A percentile compares a stretch with the other conserved stretches of the same genome.
These are phyloP conservation scores for Lysandra bellargus DNA, from an alignment of 2,888 invertebrate genomes.

Conservation along the genomic window DNA sequence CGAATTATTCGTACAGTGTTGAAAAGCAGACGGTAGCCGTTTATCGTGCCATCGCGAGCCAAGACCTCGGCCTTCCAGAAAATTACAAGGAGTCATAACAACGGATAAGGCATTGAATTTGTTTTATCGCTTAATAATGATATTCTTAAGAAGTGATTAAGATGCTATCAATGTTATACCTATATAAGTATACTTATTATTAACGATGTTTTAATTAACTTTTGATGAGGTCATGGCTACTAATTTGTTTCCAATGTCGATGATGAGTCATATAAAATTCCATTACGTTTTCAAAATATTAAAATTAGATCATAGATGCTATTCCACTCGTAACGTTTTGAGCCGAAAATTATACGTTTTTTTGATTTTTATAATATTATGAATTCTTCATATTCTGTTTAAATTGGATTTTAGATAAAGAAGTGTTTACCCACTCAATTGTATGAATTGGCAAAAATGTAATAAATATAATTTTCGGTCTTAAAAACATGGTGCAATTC, in stretches of 20 bases:
- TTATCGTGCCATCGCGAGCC: slow-evolving; percentile 52
- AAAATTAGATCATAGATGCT: background rate
- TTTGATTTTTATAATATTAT: too few relatives aligned
- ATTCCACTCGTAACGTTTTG: background rate
- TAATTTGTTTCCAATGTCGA: background rate
- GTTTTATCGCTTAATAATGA: background rate
- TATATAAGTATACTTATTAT: background rate
- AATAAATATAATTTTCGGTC: too few relatives aligned
- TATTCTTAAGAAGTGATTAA: background rate
- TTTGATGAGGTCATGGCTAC: background rate
- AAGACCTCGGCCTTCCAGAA: slow-evolving; percentile 46
- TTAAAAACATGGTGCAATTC: too few relatives aligned
- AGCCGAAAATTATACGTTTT: too few relatives aligned
- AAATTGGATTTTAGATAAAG: too few relatives aligned
- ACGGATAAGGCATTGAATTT: slow-evolving; percentile 37
- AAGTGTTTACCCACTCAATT: too few relatives aligned
- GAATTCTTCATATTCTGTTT: too few relatives aligned
- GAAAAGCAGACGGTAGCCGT: slow-evolving; percentile 54
- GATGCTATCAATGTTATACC: background rate
- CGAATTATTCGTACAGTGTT: slow-evolving; percentile 41
- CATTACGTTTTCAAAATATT: background rate
- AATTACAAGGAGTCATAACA: background rate
- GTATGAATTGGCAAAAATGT: too few relatives aligned
- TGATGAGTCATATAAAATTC: background rate
- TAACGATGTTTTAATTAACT: background rate